phyloP scores from a whole-genome alignment of 1,140 invertebrate species.

The Drosophila nasuta region DNA sequence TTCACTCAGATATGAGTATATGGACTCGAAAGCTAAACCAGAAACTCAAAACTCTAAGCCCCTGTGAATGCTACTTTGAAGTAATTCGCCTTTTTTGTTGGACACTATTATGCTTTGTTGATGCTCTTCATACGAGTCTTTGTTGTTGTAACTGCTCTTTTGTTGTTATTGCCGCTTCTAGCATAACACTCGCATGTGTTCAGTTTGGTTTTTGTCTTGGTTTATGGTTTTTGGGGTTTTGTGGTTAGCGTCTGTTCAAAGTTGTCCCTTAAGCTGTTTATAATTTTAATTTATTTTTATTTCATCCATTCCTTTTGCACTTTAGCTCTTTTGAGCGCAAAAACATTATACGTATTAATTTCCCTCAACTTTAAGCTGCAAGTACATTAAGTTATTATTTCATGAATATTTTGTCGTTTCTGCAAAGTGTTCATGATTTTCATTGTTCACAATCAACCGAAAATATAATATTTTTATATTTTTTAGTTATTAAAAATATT shows the following conservation, averaged over 20 bases:
- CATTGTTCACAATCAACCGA: background rate
- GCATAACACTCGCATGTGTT: constrained; percentile 15
- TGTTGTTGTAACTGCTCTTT: constrained; percentile 1
- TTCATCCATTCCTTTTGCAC: constrained; percentile 31
- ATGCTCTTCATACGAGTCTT: background rate
- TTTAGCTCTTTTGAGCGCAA: constrained; percentile 47
- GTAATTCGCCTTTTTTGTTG: constrained; percentile 61
- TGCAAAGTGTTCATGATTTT: background rate
- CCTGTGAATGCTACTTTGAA: constrained; percentile 72
- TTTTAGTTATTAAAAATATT: too few species aligned
- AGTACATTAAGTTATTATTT: constrained; percentile 2
- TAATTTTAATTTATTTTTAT: constrained; percentile 60
- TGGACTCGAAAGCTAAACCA: constrained; percentile 64
- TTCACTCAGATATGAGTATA: constrained; percentile 31
- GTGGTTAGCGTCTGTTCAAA: constrained; percentile 43
- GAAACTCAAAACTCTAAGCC: constrained; percentile 71
- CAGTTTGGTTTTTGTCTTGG: constrained; percentile 65
- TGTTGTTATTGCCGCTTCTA: constrained; percentile 19
- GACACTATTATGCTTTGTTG: constrained; percentile 17
- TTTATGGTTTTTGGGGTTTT: constrained; percentile 69
- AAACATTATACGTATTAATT: constrained; percentile 42
- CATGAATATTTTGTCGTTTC: background rate
- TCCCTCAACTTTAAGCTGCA: constrained; percentile 27
- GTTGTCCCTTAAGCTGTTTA: constrained; percentile 74
- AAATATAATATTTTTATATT: too few species aligned